phyloP scores from a whole-genome alignment of 2,113 vertebrate species.

The Solea solea region DNA sequence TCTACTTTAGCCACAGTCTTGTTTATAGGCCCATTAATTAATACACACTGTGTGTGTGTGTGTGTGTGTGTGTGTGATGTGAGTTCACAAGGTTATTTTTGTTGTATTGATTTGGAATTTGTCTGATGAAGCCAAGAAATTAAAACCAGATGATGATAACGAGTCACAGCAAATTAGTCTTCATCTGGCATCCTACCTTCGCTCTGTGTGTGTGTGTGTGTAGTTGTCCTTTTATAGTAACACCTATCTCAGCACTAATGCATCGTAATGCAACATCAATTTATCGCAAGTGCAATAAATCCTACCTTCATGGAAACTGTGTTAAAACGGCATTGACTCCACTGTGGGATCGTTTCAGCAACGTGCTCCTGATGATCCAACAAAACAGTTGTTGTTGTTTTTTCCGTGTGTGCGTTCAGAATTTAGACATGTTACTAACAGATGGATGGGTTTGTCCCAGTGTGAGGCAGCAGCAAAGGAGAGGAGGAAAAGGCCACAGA shows the following conservation, averaged over 20 bases:
- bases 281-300: too few relatives aligned
- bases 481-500: constrained; percentile 28
- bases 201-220: background rate
- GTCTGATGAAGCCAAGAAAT: constrained; percentile 21
- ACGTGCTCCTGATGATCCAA: background rate
- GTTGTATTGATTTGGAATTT: constrained; percentile 50
- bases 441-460: constrained; percentile 42
- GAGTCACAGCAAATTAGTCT: constrained; percentile 2
- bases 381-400: background rate
- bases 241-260: too few relatives aligned
- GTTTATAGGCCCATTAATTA: constrained; percentile 35
- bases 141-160: constrained; percentile 22
- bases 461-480: constrained; percentile 48
- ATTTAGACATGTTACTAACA: constrained; percentile 46
- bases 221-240: too few relatives aligned
- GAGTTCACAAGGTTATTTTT: constrained; percentile 1
- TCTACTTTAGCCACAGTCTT: constrained; percentile 13
- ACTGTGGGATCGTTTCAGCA: background rate
- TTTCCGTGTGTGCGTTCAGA: constrained; percentile 31
- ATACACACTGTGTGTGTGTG: constrained; percentile 5
- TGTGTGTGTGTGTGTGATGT: constrained; percentile 6
- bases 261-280: too few relatives aligned
- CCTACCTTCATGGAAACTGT: too few relatives aligned
- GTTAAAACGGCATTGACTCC: background rate
- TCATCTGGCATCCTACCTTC: background rate